phyloP scores from a whole-genome alignment of 2,113 vertebrate genomes.

The Corvus moneduloides region DNA sequence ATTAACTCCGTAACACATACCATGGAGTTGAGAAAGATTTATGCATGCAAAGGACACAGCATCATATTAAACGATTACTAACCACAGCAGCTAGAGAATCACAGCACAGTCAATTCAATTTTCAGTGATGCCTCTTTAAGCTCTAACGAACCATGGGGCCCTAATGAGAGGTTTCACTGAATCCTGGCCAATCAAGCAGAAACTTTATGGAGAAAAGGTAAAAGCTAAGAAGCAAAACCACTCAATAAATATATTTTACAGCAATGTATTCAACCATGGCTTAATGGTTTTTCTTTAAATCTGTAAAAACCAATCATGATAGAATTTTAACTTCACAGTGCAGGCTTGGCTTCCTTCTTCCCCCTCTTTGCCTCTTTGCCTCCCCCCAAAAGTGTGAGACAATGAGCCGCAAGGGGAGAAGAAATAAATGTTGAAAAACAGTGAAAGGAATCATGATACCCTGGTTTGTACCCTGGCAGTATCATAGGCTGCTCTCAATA shows the following conservation, averaged over 20 bases:
- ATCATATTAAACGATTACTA: background rate
- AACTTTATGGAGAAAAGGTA: slow-evolving; percentile 54
- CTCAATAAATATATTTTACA: slow-evolving; percentile 44
- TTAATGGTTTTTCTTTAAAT: background rate
- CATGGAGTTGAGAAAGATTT: background rate
- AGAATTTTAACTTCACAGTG: background rate
- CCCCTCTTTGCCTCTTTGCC: background rate
- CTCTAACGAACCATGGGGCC: slow-evolving; percentile 71
- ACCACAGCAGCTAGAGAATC: slow-evolving; percentile 30
- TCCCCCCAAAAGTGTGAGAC: background rate
- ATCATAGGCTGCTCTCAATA: background rate
- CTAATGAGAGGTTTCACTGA: slow-evolving; percentile 76
- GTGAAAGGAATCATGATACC: background rate
- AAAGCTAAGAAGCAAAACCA: slow-evolving; percentile 49
- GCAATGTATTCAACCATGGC: background rate
- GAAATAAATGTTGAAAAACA: background rate
- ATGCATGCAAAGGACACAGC: slow-evolving; percentile 10
- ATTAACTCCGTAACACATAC: background rate
- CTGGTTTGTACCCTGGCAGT: background rate
- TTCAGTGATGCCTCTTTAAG: slow-evolving; percentile 71
- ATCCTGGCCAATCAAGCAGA: slow-evolving; percentile 62
- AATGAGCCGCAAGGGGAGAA: background rate
- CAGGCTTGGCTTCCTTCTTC: background rate
- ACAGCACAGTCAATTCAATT: slow-evolving; percentile 69
- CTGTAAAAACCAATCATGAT: background rate